Base-by-base conservation (phyloP, 2,797 vertebrate genomes). In the Sorex maritimensis region DNA sequence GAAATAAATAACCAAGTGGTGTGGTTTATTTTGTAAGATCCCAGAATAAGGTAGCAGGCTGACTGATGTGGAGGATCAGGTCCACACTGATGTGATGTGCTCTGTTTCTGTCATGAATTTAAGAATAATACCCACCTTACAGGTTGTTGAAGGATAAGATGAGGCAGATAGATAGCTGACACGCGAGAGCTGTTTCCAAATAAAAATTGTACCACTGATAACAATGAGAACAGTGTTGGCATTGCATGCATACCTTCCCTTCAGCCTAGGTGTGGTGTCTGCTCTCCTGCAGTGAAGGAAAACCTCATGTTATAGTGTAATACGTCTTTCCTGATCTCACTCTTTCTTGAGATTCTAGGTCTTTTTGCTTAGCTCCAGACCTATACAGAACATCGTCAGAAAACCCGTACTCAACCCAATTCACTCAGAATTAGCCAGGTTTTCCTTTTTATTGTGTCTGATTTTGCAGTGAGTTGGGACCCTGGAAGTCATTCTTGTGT, bases 331-430 rank as follows among this genome's bases (percentile, higher is more conserved):
- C 23, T 38, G 38, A 21, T 75, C 21, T 28, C 24, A 63, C 8
- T 3, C 13, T 28, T 7, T 71, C 49, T 69, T 55, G 44, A 26
- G 9, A 72, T 8, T 83, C n/a, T 44, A 46, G 10, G 24, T 3
- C 44, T 75, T 91, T 77, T 58, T 82, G 89, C 9, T 52, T 26
- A 77, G 52, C n/a, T 80, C 38, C 21, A 79, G 68, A 41, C 8
- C 68, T 38, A 14, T 17, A n/a, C 34, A 30, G 87, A 86, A 9
- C 34, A 17, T 0, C 0, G 11, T 46, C 81, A 14, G 72, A 28
- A 88, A 77, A 34, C n/a, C 65, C 6, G 3, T 30, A 17, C 19
- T n/a, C 15, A 30, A 1, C 41, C n/a, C 5, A 68, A 13, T 19
- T 2, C 30, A 65, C 34, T 46, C 17, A 1, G 34, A 71, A 82